Evolutionary conservation across 2,888 invertebrate species (phyloP).

Genomic region (Nephrotoma flavescens): DNA sequence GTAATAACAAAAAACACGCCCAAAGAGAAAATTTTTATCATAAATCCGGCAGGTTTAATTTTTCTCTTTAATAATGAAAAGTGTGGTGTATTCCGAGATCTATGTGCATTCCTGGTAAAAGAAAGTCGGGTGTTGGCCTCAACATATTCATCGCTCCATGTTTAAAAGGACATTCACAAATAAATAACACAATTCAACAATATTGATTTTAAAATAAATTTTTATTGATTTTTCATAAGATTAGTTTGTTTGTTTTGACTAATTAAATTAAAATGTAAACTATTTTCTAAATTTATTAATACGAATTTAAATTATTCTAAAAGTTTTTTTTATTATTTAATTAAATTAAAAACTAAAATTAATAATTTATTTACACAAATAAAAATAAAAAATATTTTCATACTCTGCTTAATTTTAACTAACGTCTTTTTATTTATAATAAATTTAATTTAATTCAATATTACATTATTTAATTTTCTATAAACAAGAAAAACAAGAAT

Average conservation of each 20-base stretch:
- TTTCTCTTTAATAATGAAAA: no score
- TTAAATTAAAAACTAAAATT: background rate
- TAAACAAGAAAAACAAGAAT: background rate
- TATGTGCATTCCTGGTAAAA: no score
- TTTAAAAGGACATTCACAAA: no score
- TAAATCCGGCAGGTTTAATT: no score
- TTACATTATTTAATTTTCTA: background rate
- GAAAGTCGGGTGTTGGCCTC: no score
- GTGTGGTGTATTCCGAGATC: no score
- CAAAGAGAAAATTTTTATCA: no score
- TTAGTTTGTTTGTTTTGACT: background rate
- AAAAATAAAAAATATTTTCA: background rate
- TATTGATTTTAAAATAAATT: background rate
- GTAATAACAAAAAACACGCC: no score
- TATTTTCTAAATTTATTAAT: background rate
- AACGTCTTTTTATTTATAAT: background rate
- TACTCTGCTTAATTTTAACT: background rate
- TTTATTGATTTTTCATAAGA: background rate
- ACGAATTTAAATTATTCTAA: background rate
- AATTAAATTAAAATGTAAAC: background rate
- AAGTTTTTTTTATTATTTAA: background rate
- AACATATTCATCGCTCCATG: no score
- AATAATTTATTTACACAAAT: background rate
- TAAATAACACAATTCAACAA: no score
- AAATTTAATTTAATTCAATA: background rate